Base-by-base conservation (phyloP, 2,888 invertebrate species). In the Uloborus plumipes region DNA sequence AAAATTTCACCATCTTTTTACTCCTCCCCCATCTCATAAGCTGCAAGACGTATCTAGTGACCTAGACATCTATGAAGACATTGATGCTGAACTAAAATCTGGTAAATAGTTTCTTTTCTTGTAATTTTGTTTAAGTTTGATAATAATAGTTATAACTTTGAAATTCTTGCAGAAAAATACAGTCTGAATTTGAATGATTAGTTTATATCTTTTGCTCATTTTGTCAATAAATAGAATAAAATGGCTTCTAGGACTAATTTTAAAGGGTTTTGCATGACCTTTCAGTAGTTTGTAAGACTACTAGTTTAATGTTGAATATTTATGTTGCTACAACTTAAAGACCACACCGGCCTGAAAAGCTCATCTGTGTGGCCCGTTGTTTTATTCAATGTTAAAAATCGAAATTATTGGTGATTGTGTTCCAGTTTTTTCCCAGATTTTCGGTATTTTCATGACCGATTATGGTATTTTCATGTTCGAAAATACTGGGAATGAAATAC, bases 1-100 rank as follows among this genome's bases (percentile, higher is more conserved):
- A 65, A 84, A 84, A 55, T 69, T 73, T 51, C 65, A 53, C 14
- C 76, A 72, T 39, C 72, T 66, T 58, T 31, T 67, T 4, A 71
- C 80, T 64, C 4, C 66, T 20, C 76, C 62, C 18, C 4, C 71
- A 13, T 47, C 78, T 50, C 76, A 67, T 16, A 76, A 76, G 55
- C 16, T 71, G 0, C 75, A 59, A 50, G 70, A 61, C 55, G 26
- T 66, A 47, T 59, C 58, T 14, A 31, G 47, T 53, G 64, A 26
- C 31, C 47, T 51, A 53, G 81, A 82, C 15, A 59, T 71, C 18
- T 75, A 76, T 59, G 75, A 75, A 51, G 65, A 76, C 47, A 66
- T 71, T 58, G 67, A 66, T 53, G 26, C 55, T 18, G 61, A 65
- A 14, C 22, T 75, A 20, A 73, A 71, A 47, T 51, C 76, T 58